These are phyloP conservation scores for Tinamus major DNA, from an alignment of 2,797 vertebrate genomes.

Conservation along the genomic window DNA sequence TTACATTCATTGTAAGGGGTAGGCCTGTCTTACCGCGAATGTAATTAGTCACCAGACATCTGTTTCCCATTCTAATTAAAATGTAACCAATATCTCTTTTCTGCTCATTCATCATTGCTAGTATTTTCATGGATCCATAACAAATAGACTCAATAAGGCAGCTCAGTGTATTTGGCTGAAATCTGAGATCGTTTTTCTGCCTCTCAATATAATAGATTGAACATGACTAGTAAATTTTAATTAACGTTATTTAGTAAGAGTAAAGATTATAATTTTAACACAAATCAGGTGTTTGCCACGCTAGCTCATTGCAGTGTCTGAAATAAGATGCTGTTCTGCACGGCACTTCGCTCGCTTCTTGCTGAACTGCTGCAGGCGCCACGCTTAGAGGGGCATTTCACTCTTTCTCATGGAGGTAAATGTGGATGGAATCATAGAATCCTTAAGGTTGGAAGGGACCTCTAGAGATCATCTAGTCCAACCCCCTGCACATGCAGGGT, in stretches of 20 bases:
- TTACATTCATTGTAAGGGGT: not conserved
- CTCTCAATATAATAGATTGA: not conserved
- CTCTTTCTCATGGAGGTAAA: not conserved
- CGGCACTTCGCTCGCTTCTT: not conserved
- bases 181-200: not conserved
- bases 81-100: slow-evolving; percentile 78
- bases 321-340: not conserved
- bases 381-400: not conserved
- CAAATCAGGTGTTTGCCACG: not conserved
- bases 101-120: slow-evolving; percentile 72
- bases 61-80: slow-evolving; percentile 83
- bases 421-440: not conserved
- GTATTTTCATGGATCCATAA: slow-evolving; percentile 62
- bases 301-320: not conserved
- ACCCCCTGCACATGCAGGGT: too few species aligned
- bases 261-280: not conserved
- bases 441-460: too few species aligned
- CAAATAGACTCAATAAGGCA: slow-evolving; percentile 43
- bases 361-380: not conserved
- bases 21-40: slow-evolving; percentile 26
- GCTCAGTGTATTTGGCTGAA: slow-evolving; percentile 19
- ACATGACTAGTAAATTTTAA: not conserved
- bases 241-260: not conserved
- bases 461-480: too few species aligned
- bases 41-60: slow-evolving; percentile 80